phyloP scores from a whole-genome alignment of 2,113 vertebrate genomes.

The Lucifuga dentata region DNA sequence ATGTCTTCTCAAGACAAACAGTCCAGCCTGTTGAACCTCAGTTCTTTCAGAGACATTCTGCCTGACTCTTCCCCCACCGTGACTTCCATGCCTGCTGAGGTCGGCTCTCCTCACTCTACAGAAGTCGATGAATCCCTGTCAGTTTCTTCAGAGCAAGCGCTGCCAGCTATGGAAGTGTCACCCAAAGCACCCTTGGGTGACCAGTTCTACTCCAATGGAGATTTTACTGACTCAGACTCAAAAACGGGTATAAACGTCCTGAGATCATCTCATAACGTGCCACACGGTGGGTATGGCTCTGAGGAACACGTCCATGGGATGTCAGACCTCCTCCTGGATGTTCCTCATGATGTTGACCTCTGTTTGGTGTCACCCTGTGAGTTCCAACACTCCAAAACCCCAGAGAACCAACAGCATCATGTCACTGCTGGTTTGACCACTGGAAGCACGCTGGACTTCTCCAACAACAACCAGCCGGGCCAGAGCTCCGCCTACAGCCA shows the following conservation, averaged over 20 bases:
- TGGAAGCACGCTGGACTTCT: conserved; percentile 72
- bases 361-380: conserved; percentile 95
- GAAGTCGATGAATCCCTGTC: conserved; percentile 92
- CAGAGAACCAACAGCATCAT: conserved; percentile 64
- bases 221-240: conserved; percentile 61
- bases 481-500: conserved; percentile 68
- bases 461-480: conserved; percentile 76
- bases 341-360: conserved; percentile 91
- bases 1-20: conserved; percentile 79
- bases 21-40: conserved; percentile 82
- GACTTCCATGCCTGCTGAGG: conserved; percentile 89
- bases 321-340: conserved; percentile 58
- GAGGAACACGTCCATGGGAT: conserved; percentile 57
- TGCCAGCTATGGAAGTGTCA: conserved; percentile 74
- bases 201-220: conserved; percentile 56
- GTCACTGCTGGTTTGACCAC: conserved; percentile 56
- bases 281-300: conserved; percentile 40
- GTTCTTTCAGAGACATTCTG: conserved; percentile 82
- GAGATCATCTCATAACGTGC: conserved; percentile 71
- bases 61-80: conserved; percentile 85
- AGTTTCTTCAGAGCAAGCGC: conserved; percentile 88
- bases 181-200: conserved; percentile 44
- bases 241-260: conserved; percentile 75
- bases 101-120: conserved; percentile 90
- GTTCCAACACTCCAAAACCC: conserved; percentile 88